Evolutionary conservation across 2,888 invertebrate genomes (phyloP).

Genomic region (Linnaemya vulpina): DNA sequence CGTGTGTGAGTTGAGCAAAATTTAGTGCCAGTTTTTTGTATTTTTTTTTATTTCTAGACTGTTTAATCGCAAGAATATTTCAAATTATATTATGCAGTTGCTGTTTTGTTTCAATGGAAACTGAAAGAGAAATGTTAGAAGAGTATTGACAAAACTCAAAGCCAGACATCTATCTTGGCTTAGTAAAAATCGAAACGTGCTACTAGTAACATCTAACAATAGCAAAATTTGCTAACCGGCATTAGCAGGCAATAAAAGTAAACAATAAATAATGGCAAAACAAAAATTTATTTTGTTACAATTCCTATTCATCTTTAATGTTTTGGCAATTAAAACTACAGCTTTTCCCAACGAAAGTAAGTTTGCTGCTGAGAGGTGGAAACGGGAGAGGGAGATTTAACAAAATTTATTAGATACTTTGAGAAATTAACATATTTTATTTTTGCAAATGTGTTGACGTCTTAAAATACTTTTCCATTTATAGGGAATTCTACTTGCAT

Average conservation of each 20-base stretch:
- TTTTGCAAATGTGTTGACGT: neutral
- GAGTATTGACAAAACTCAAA: conserved; percentile 42
- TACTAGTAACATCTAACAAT: conserved; percentile 35
- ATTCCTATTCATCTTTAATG: conserved; percentile 41
- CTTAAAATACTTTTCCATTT: conserved; percentile 37
- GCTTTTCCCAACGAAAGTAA: conserved; percentile 55
- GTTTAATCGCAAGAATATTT: neutral
- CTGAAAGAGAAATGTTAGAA: neutral
- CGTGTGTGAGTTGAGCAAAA: neutral
- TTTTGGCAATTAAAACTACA: conserved; percentile 36
- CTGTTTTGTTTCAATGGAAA: neutral
- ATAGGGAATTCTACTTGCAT: conserved; percentile 56
- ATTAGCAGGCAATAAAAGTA: no score
- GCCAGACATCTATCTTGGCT: conserved; percentile 22
- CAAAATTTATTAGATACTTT: neutral
- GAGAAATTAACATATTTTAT: no score
- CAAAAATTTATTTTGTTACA: conserved; percentile 40
- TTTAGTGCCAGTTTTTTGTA: no score
- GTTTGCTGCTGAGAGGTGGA: no score
- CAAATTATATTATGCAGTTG: conserved; percentile 3
- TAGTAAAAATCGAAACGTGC: conserved; percentile 40
- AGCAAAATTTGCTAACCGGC: neutral
- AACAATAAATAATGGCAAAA: conserved; percentile 44
- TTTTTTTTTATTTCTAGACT: no score
- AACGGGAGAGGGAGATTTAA: neutral